These are phyloP conservation scores for Periophthalmus modestus DNA, from an alignment of 2,113 vertebrate genomes.

Conservation along the genomic window DNA sequence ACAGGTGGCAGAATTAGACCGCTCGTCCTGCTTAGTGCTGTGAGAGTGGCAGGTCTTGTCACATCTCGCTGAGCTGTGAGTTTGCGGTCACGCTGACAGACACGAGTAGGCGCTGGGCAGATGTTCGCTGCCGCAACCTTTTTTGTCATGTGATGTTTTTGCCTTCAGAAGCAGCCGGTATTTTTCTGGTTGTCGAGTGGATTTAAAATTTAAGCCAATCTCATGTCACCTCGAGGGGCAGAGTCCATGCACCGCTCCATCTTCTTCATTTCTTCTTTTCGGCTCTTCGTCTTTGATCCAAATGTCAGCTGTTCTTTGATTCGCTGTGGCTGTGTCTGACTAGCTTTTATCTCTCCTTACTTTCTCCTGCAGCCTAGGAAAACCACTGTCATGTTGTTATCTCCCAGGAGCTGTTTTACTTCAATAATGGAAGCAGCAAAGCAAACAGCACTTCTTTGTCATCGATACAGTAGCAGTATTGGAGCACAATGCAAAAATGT, in stretches of 20 bases:
- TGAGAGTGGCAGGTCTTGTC: constrained; percentile 27
- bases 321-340: not conserved
- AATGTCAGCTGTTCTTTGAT: constrained; percentile 27
- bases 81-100: constrained; percentile 32
- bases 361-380: not conserved
- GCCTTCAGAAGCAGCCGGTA: constrained; percentile 11
- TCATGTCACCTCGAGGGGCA: constrained; percentile 37
- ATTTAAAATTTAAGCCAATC: constrained; percentile 52
- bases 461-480: not conserved
- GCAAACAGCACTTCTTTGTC: not conserved
- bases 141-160: not conserved
- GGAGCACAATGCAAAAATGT: not conserved
- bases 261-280: constrained; percentile 6
- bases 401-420: not conserved
- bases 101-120: constrained; percentile 29
- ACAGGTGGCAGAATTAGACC: constrained; percentile 27
- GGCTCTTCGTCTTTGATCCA: constrained; percentile 11
- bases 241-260: constrained; percentile 5
- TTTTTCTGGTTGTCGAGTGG: constrained; percentile 55
- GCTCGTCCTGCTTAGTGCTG: constrained; percentile 17
- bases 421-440: not conserved
- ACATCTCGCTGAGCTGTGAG: constrained; percentile 38
- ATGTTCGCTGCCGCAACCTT: constrained; percentile 35
- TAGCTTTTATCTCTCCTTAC: constrained; percentile 15
- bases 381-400: not conserved